Base-by-base conservation (phyloP, 2,113 vertebrate genomes). In the Tetrax tetrax region DNA sequence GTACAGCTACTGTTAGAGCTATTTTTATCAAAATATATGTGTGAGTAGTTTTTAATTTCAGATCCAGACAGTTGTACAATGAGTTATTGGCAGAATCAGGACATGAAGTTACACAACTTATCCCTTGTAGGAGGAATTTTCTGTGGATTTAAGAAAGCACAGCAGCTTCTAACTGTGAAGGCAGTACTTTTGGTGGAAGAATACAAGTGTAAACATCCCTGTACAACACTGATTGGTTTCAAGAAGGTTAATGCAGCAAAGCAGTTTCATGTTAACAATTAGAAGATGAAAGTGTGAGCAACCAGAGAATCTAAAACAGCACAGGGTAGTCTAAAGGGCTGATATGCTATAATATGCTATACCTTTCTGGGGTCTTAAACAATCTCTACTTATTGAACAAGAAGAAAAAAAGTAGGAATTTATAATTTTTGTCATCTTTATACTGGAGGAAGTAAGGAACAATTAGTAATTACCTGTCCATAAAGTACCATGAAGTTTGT, bases 1-100 rank as follows among this genome's bases (percentile, higher is more conserved):
- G 4, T 41, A 33, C 27, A 57, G 28, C 4, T 72, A 31, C 8
- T 14, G 1, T 70, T 64, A 83, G 38, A 81, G 37, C 23, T 93
- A 91, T 84, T 95, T 96, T 89, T 93, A 76, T 81, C 6, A 5
- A 27, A 81, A 74, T 21, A 6, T 83, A 35, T 93, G 48, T 59
- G 18, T 43, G n/a, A 83, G 63, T 51, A 74, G 35, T 51, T 94
- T 88, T 75, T 82, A 71, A 68, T 78, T 92, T 87, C 53, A 75
- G 28, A 86, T 66, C 6, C 43, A 87, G 89, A 68, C 56, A 78
- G 51, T 60, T 68, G 31, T 75, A 89, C 72, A 89, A 70, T 75
- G 56, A 74, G 14, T 63, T 82, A 83, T 14, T 93, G 89, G 47
- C 89, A 87, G 54, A 97, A 91, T 95, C 28, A 81, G 93, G 43